These are phyloP conservation scores for Dendroctonus ponderosae DNA, from an alignment of 1,140 invertebrate genomes.

Conservation along the genomic window DNA sequence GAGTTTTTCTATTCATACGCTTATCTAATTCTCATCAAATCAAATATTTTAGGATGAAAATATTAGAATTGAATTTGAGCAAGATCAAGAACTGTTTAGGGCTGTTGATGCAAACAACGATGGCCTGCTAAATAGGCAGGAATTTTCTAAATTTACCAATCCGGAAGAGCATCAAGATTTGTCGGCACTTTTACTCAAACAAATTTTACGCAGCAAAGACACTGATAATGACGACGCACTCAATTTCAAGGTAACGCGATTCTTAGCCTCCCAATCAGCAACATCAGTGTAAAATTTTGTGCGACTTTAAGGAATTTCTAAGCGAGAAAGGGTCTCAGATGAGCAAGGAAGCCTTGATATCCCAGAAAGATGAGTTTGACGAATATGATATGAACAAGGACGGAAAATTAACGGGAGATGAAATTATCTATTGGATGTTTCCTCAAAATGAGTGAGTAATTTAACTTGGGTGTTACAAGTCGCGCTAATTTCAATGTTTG, in stretches of 20 bases:
- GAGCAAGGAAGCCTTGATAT: constrained; percentile 77
- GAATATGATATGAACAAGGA: constrained; percentile 88
- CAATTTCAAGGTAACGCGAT: constrained; percentile 61
- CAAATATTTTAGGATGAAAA: too few relatives aligned
- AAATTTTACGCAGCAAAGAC: constrained; percentile 85
- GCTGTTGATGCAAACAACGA: constrained; percentile 86
- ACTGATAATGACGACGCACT: constrained; percentile 78
- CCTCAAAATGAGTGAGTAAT: constrained; percentile 83
- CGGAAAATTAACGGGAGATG: constrained; percentile 73
- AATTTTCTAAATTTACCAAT: constrained; percentile 89
- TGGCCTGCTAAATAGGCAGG: constrained; percentile 70
- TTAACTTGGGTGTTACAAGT: constrained; percentile 1
- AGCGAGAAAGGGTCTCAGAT: constrained; percentile 71
- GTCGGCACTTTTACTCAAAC: constrained; percentile 79
- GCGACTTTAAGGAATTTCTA: constrained; percentile 64
- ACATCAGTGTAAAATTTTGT: not conserved
- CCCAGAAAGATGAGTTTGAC: constrained; percentile 90
- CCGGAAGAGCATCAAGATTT: constrained; percentile 92
- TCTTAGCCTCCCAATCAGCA: not conserved
- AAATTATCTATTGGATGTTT: constrained; percentile 87
- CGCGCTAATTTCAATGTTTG: constrained; percentile 31
- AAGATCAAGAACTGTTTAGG: constrained; percentile 85
- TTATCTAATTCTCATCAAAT: too few relatives aligned
- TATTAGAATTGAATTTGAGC: too few relatives aligned
- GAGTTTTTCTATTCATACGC: too few relatives aligned